Evolutionary conservation across 2,113 vertebrate genomes (phyloP).

Genomic region (Hippocampus guttulatus): DNA sequence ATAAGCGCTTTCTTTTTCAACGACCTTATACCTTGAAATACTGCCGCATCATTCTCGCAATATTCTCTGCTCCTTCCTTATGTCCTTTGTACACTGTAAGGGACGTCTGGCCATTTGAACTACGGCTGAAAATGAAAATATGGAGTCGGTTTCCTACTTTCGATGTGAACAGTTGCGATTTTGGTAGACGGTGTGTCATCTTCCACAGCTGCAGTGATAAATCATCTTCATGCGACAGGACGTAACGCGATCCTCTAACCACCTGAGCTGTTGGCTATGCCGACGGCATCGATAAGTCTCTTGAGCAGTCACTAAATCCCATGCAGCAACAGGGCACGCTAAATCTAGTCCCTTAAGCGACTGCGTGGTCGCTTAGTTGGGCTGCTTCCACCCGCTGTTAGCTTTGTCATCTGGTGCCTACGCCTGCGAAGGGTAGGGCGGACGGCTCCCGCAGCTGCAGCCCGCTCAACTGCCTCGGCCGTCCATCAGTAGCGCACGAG

Average conservation of each 20-base stretch:
- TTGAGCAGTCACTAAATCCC: slow-evolving; percentile 30
- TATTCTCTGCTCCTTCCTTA: not conserved
- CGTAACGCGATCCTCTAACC: not conserved
- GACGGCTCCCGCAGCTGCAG: slow-evolving; percentile 58
- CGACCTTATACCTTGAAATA: not conserved
- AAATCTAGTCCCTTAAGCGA: slow-evolving; percentile 29
- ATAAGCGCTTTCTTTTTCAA: too few relatives aligned
- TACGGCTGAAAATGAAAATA: not conserved
- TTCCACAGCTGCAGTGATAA: not conserved
- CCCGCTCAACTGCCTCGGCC: slow-evolving; percentile 40
- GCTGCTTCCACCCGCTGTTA: slow-evolving; percentile 43
- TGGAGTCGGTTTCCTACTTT: not conserved
- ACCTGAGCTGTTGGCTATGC: not conserved
- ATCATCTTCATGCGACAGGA: not conserved
- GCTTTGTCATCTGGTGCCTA: slow-evolving; percentile 58
- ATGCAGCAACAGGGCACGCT: slow-evolving; percentile 27
- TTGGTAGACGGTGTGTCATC: not conserved
- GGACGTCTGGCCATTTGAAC: not conserved
- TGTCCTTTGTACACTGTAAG: not conserved
- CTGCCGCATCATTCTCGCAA: not conserved
- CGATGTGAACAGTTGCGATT: not conserved
- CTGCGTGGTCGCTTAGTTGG: slow-evolving; percentile 40
- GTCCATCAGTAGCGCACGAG: slow-evolving; percentile 34
- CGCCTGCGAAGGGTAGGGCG: slow-evolving; percentile 45
- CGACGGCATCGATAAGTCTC: not conserved